Evolutionary conservation across 2,797 vertebrate species (phyloP), one percentile per base, ranked within the genome.

Genomic region (Phataginus tricuspis): DNA sequence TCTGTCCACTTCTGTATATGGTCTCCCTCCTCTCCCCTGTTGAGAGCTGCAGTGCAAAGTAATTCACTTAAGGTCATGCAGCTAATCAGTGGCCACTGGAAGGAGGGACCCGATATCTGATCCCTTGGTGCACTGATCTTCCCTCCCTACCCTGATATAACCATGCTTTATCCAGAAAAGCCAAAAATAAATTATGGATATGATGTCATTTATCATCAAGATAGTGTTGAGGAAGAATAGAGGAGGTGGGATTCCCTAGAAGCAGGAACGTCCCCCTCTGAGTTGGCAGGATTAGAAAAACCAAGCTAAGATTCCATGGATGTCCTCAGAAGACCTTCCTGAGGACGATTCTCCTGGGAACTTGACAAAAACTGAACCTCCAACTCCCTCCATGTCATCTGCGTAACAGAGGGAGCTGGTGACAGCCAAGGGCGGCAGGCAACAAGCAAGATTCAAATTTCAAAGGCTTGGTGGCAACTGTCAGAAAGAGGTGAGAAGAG

Each of bases 401-500:
- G 79, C 21, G 80, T 53, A 63, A 53, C 84, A 63, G 93, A 90
- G 66, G 80, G 80, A 80, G 51, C 55, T 63, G 61, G 61, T 64
- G 55, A 91, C 93, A 95, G 89, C 86, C 10, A 34, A 91, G 66
- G 61, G 72, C 63, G 74, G 92, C 92, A 78, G 59, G 31, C 95
- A 88, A 88, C 91, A 71, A 59, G 90, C 21, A 90, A 90, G 84
- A 55, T 59, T 91, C 18, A 27, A 25, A 86, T 79, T 77, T 96
- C 94, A 91, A 91, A 94, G 91, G 86, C 80, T 69, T 85, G 88
- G 95, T 79, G 95, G 64, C 96, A 79, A 86, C 91, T 80, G 74
- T 96, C 97, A 95, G 69, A 53, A 74, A 91, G 83, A 93, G 84
- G 95, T 89, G 94, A 97, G 91, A 91, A 96, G 49, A 84, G 88